Evolutionary conservation across 2,797 vertebrate genomes (phyloP), one percentile per base, ranked within the genome.

Genomic region (Harpagifer antarcticus): DNA sequence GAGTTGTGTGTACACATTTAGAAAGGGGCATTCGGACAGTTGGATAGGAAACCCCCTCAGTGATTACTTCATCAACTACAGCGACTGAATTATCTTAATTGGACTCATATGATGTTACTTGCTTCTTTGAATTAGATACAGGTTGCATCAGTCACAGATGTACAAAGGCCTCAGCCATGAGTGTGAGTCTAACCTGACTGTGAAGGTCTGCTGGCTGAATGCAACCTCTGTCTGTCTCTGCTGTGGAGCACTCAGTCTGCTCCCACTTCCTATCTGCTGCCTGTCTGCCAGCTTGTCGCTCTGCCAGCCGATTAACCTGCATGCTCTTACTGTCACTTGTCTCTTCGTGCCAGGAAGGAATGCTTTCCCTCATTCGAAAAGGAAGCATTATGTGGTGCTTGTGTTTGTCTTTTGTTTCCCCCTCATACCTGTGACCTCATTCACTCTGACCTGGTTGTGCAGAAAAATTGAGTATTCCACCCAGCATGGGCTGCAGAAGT

Each of bases 401-500:
- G 19, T 69, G 55, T 66, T 65, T 56, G 14, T 12, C 45, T 78
- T 64, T 81, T 79, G 70, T 74, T 81, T 76, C 52, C 15, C 27
- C 15, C 27, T 66, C 69, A 79, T 78, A 66, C 62, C 71, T 62
- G 78, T 64, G 67, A 72, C 78, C 68, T 76, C 62, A 68, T 86
- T 84, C 78, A 59, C 16, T 67, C 16, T 71, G 78, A 68, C 60
- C 79, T 76, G 74, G 52, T 74, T 79, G 78, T 63, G 31, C 40
- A 66, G 69, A 81, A 78, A 86, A 72, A 72, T 63, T 52, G 78
- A 73, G 68, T 76, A 57, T 86, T 81, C 72, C 70, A 31, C 47
- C 55, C 79, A 76, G 70, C 61, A 65, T 53, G 72, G 76, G 62
- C 63, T 53, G 62, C 47, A 84, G 68, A 85, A 85, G 86, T 82